phyloP scores from a whole-genome alignment of 1,140 invertebrate genomes.

The Drosophila seguyi region DNA sequence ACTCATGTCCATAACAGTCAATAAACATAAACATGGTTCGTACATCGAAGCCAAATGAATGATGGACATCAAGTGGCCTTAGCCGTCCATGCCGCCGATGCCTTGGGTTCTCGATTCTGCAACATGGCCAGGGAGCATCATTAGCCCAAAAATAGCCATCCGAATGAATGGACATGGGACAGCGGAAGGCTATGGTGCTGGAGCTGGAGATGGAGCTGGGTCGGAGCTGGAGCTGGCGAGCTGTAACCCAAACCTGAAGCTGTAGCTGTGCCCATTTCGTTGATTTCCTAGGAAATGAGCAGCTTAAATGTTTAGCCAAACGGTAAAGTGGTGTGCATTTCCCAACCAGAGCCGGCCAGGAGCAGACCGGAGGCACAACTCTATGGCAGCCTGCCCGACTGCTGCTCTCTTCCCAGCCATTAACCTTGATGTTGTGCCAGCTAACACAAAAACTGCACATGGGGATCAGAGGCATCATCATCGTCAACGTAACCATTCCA shows the following conservation, averaged over 20 bases:
- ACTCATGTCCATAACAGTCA: constrained; percentile 84
- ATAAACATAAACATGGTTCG: constrained; percentile 81
- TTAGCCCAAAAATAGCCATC: constrained; percentile 82
- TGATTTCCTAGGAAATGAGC: constrained; percentile 81
- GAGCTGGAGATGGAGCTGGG: neutral
- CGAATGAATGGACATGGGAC: constrained; percentile 22
- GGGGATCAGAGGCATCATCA: constrained; percentile 42
- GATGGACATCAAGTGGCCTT: constrained; percentile 79
- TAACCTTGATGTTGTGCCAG: constrained; percentile 73
- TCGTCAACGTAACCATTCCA: constrained; percentile 35
- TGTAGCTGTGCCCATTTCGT: constrained; percentile 62
- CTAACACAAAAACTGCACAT: constrained; percentile 47
- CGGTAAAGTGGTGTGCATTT: constrained; percentile 77
- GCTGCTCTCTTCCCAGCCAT: constrained; percentile 66
- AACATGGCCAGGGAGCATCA: constrained; percentile 59
- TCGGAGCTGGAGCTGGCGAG: neutral
- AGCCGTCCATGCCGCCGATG: constrained; percentile 42
- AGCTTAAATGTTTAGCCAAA: constrained; percentile 80
- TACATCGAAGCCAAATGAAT: constrained; percentile 76
- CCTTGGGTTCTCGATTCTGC: constrained; percentile 24
- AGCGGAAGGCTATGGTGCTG: constrained; percentile 15
- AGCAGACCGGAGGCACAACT: constrained; percentile 15
- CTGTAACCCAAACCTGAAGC: constrained; percentile 24
- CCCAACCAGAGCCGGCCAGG: constrained; percentile 34
- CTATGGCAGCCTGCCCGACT: constrained; percentile 25